phyloP scores from a whole-genome alignment of 2,888 invertebrate species.

The Zaprionus lineosus region DNA sequence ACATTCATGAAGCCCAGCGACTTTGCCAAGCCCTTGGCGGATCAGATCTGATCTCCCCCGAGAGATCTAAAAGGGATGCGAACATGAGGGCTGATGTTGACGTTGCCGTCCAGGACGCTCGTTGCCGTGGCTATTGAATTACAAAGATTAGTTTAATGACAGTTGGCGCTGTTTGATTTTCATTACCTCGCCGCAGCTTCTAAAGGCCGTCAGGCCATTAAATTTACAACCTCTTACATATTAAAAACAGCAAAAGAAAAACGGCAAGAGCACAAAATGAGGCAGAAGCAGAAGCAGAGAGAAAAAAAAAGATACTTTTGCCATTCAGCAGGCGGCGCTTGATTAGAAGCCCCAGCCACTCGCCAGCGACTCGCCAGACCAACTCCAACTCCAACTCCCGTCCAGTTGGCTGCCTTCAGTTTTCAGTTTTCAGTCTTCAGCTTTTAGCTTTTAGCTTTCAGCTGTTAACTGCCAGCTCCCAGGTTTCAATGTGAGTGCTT shows the following conservation, averaged over 20 bases:
- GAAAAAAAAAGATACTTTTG: constrained; percentile 14
- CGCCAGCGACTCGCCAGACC: constrained; percentile 14
- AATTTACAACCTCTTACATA: constrained; percentile 76
- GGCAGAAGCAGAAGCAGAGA: background rate
- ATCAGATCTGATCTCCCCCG: no score
- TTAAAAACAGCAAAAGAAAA: constrained; percentile 44
- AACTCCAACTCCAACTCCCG: constrained; percentile 3
- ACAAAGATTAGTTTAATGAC: constrained; percentile 80
- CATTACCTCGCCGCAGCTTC: constrained; percentile 63
- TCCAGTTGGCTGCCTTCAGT: no score
- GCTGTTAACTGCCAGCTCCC: no score
- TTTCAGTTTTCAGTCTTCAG: no score
- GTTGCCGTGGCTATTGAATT: constrained; percentile 74
- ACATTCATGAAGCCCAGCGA: no score
- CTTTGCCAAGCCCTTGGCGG: no score
- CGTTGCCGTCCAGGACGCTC: constrained; percentile 20
- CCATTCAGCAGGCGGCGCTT: constrained; percentile 37
- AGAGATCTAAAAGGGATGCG: constrained; percentile 30
- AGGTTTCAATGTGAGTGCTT: no score
- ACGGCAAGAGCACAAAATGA: no score
- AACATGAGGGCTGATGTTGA: constrained; percentile 22
- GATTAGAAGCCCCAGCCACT: constrained; percentile 58
- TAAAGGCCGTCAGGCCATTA: constrained; percentile 65
- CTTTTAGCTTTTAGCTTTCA: no score
- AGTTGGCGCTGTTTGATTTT: constrained; percentile 78